Conservation (phyloP, 2,113 vertebrate genomes). For the Spermophilus dauricus region DNA sequence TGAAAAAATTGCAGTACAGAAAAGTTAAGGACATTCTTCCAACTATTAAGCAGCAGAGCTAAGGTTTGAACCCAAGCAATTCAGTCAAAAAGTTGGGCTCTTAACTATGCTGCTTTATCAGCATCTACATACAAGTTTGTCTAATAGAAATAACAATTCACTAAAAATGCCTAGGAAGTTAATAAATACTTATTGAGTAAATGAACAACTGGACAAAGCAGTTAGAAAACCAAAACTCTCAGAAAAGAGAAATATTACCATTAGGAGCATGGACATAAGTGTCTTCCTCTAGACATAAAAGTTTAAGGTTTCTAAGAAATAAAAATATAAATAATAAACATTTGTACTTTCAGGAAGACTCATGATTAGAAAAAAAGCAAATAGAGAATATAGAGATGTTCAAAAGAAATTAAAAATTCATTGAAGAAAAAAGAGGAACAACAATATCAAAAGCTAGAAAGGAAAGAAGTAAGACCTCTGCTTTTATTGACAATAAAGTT, state of each 20-base stretch:
- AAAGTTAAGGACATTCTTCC: not conserved
- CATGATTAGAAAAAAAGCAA: not conserved
- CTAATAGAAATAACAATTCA: slow-evolving; percentile 21
- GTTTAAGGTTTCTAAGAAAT: not conserved
- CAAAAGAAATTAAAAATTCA: not conserved
- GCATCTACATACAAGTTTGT: not conserved
- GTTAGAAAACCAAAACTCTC: not conserved
- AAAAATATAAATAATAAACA: slow-evolving; percentile 10
- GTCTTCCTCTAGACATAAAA: not conserved
- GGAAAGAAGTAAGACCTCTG: not conserved
- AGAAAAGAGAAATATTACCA: not conserved
- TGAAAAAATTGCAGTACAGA: not conserved
- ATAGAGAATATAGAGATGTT: not conserved
- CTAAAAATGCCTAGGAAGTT: slow-evolving; percentile 57
- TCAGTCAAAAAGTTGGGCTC: not conserved
- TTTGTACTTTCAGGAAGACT: not conserved
- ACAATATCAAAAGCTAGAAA: slow-evolving; percentile 13
- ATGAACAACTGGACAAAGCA: not conserved
- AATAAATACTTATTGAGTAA: slow-evolving; percentile 42
- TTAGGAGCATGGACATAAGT: not conserved
- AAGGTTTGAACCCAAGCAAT: not conserved
- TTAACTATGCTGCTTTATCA: not conserved
- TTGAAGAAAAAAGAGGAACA: slow-evolving; percentile 15
- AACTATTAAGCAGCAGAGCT: not conserved
- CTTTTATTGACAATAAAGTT: not conserved